Conservation (phyloP, 1,140 invertebrate genomes). For the Cylas formicarius region DNA sequence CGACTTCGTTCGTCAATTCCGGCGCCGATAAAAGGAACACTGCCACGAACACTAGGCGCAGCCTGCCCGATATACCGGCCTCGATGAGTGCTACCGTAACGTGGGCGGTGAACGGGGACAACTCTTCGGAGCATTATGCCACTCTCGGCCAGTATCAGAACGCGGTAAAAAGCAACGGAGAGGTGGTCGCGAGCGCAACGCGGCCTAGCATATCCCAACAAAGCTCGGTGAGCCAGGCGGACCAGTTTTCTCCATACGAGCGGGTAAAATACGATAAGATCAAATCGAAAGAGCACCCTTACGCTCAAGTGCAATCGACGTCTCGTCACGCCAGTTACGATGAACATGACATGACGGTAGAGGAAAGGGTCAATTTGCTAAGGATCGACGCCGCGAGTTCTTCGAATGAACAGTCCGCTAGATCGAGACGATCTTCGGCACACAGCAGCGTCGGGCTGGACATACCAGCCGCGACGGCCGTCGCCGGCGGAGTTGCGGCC, state of each 20-base stretch:
- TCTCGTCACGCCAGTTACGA: constrained; percentile 13
- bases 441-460: constrained; percentile 44
- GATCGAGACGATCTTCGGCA: constrained; percentile 47
- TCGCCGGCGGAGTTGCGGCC: constrained; percentile 73
- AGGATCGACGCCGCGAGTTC: constrained; percentile 22
- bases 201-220: constrained; percentile 50
- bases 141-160: constrained; percentile 49
- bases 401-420: constrained; percentile 23
- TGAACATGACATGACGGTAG: constrained; percentile 17
- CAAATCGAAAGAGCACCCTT: constrained; percentile 54
- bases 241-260: constrained; percentile 54
- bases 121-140: constrained; percentile 59
- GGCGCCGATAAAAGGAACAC: constrained; percentile 24
- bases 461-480: constrained; percentile 72
- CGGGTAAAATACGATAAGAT: constrained; percentile 51
- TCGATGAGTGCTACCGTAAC: constrained; percentile 41
- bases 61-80: constrained; percentile 58
- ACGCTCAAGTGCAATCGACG: constrained; percentile 53
- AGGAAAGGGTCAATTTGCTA: constrained; percentile 27
- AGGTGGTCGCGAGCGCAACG: constrained; percentile 36
- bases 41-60: constrained; percentile 50
- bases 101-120: constrained; percentile 47
- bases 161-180: no score
- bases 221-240: constrained; percentile 52
- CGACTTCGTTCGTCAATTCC: constrained; percentile 28